These are phyloP conservation scores for Colostygia pectinataria DNA, from an alignment of 2,888 invertebrate species.

Conservation along the genomic window DNA sequence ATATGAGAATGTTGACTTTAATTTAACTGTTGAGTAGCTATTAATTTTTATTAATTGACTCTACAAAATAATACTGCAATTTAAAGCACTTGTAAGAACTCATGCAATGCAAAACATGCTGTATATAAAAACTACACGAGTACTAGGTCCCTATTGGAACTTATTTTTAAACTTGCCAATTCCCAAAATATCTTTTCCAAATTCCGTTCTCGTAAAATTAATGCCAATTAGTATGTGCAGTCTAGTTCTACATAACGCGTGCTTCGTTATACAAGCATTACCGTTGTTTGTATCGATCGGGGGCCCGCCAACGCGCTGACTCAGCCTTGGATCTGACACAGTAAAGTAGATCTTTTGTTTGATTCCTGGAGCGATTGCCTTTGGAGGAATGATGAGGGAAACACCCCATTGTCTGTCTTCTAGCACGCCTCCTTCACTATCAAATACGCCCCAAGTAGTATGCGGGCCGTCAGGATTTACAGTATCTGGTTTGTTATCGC, in stretches of 20 bases:
- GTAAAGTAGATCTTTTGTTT: conserved; percentile 97
- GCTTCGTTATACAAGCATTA: conserved; percentile 83
- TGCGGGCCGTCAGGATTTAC: conserved; percentile 81
- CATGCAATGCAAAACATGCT: conserved; percentile 30
- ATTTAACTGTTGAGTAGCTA: background rate
- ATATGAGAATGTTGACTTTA: conserved; percentile 1
- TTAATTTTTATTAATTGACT: background rate
- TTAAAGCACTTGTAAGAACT: conserved; percentile 6
- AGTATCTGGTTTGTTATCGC: conserved; percentile 50
- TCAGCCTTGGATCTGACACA: conserved; percentile 89
- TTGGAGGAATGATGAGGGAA: conserved; percentile 93
- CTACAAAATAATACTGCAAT: conserved; percentile 4
- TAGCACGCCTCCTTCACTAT: conserved; percentile 90
- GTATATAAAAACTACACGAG: conserved; percentile 17
- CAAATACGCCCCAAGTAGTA: conserved; percentile 87
- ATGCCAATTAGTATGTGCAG: conserved; percentile 79
- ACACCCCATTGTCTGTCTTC: conserved; percentile 96
- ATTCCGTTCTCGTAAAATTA: conserved; percentile 61
- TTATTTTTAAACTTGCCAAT: conserved; percentile 19
- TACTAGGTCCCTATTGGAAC: background rate
- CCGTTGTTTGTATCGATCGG: conserved; percentile 96
- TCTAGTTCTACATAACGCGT: conserved; percentile 76
- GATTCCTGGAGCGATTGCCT: conserved; percentile 91
- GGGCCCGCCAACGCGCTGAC: conserved; percentile 89
- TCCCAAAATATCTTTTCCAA: conserved; percentile 41